Evolutionary conservation across 1,140 invertebrate species (phyloP).

Genomic region (Cataglyphis hispanica): DNA sequence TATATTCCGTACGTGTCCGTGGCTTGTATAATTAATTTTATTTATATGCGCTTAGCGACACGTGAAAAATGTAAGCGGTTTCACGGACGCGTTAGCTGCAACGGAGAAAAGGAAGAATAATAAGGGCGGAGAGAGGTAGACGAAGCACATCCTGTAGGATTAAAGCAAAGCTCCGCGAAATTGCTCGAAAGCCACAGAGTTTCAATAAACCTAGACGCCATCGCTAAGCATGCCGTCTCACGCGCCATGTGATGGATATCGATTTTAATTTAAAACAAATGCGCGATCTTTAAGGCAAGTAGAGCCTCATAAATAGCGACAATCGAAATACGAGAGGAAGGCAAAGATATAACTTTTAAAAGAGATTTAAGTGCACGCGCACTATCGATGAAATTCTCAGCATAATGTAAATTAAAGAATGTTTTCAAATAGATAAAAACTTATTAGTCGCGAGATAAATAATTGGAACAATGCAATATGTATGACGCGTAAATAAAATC

Average conservation of each 20-base stretch:
- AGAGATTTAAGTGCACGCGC: not conserved
- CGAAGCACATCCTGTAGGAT: conserved; percentile 77
- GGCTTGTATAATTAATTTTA: conserved; percentile 29
- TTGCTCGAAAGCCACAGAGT: conserved; percentile 81
- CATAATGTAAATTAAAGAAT: not conserved
- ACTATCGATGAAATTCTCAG: not conserved
- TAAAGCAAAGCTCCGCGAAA: conserved; percentile 82
- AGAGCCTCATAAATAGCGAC: not conserved
- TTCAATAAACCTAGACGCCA: conserved; percentile 77
- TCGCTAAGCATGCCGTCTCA: conserved; percentile 36
- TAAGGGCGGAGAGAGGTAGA: conserved; percentile 13
- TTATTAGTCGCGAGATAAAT: not conserved
- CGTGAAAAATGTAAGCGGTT: conserved; percentile 33
- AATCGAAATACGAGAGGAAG: not conserved
- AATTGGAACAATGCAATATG: conserved; percentile 1
- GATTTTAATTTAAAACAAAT: conserved; percentile 81
- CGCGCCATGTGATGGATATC: conserved; percentile 69
- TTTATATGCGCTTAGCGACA: conserved; percentile 19
- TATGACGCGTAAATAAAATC: conserved; percentile 10
- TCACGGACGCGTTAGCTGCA: not conserved
- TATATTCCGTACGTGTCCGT: not conserved
- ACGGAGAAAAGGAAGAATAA: conserved; percentile 53
- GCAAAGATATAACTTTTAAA: not conserved
- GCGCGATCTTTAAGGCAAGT: conserved; percentile 36
- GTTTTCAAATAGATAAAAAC: not conserved